Evolutionary conservation across 2,888 invertebrate species (phyloP).

Genomic region (Hyposoter didymator): DNA sequence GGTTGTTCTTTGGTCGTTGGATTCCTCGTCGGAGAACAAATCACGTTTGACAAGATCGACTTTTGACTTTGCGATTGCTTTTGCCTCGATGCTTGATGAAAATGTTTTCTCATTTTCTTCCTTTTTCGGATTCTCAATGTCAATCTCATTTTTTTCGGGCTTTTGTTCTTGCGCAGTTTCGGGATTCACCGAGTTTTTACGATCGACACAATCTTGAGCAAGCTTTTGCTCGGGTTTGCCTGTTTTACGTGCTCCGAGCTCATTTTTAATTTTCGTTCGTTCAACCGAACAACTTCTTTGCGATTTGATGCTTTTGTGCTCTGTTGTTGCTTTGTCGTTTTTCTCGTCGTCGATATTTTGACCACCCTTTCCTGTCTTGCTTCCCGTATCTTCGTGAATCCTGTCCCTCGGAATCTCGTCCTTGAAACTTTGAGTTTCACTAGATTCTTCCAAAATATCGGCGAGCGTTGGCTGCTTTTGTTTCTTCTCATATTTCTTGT

Average conservation of each 20-base stretch:
- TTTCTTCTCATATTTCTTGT: conserved; percentile 4
- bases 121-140: conserved; percentile 31
- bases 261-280: not conserved
- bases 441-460: not conserved
- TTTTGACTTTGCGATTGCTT: conserved; percentile 71
- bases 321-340: conserved; percentile 2
- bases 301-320: not conserved
- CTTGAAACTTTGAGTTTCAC: not conserved
- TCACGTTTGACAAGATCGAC: conserved; percentile 81
- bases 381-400: not conserved
- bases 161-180: not conserved
- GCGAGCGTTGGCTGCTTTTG: not conserved
- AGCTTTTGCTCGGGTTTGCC: not conserved
- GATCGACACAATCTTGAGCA: not conserved
- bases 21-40: conserved; percentile 80
- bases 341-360: not conserved
- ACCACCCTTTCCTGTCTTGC: not conserved
- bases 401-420: not conserved
- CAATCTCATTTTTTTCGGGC: conserved; percentile 16
- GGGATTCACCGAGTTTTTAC: not conserved
- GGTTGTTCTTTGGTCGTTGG: conserved; percentile 75
- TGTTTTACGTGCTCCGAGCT: not conserved
- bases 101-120: conserved; percentile 19
- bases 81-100: conserved; percentile 15
- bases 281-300: conserved; percentile 14